Conservation (phyloP, 2,113 vertebrate genomes). For the Amphiprion ocellaris region DNA sequence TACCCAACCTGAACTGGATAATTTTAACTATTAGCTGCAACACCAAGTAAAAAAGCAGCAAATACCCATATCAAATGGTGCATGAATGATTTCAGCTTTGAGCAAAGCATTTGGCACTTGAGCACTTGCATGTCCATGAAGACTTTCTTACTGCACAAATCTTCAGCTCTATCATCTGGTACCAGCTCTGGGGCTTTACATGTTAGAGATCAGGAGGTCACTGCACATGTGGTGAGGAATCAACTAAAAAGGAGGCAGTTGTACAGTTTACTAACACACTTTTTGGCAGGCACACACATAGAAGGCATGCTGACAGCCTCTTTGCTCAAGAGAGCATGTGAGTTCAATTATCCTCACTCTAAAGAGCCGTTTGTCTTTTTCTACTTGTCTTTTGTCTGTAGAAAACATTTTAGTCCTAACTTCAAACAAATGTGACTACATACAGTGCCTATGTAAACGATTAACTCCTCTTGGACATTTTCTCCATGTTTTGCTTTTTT, state of each 20-base stretch:
- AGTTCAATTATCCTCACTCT: constrained; percentile 69
- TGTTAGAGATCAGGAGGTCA: constrained; percentile 34
- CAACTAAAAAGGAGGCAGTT: constrained; percentile 25
- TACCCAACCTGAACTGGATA: not conserved
- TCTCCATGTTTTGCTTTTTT: too few species aligned
- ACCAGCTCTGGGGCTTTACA: constrained; percentile 26
- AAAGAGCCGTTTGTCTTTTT: constrained; percentile 48
- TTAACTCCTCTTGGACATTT: too few species aligned
- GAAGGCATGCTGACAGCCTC: constrained; percentile 36
- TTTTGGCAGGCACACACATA: constrained; percentile 10
- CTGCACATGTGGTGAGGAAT: constrained; percentile 40
- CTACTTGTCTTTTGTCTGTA: constrained; percentile 38
- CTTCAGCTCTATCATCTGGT: constrained; percentile 1
- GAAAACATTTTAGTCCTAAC: constrained; percentile 14
- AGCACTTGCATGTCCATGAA: not conserved
- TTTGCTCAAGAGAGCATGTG: constrained; percentile 62
- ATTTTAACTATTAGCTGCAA: not conserved
- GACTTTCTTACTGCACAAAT: not conserved
- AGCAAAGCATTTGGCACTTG: not conserved
- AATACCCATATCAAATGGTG: not conserved
- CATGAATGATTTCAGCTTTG: not conserved
- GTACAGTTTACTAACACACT: not conserved
- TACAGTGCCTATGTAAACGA: too few species aligned
- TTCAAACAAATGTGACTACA: constrained; percentile 7
- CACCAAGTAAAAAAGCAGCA: not conserved